These are phyloP conservation scores for Vandiemenella viatica DNA, from an alignment of 2,888 invertebrate genomes.

Conservation along the genomic window DNA sequence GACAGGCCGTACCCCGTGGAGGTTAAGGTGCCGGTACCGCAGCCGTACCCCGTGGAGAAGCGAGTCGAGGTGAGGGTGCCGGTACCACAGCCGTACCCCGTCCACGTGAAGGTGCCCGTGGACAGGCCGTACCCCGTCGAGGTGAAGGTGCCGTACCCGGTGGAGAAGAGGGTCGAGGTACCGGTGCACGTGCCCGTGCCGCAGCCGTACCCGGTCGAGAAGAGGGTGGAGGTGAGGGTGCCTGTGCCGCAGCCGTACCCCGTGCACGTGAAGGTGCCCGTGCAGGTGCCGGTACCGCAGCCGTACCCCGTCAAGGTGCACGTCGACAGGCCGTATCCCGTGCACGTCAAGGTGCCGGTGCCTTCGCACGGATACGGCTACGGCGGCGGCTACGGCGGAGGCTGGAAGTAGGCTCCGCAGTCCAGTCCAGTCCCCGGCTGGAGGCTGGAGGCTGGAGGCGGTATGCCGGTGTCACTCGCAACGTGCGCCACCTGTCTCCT, in stretches of 20 bases:
- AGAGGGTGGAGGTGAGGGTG: constrained; percentile 24
- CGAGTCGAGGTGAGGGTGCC: constrained; percentile 31
- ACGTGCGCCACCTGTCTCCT: no score
- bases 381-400: no score
- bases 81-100: constrained; percentile 40
- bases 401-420: no score
- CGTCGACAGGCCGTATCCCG: constrained; percentile 38
- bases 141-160: constrained; percentile 28
- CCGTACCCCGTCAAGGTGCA: constrained; percentile 37
- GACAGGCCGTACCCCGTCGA: constrained; percentile 19
- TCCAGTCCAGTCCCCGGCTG: no score
- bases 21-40: constrained; percentile 7
- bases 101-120: constrained; percentile 48
- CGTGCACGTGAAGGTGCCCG: constrained; percentile 27
- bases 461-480: no score
- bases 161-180: constrained; percentile 24
- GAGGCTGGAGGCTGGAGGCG: no score
- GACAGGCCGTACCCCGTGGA: constrained; percentile 43
- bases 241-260: constrained; percentile 29
- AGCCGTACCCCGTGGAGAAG: constrained; percentile 36
- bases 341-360: constrained; percentile 23
- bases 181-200: constrained; percentile 47
- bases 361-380: no score
- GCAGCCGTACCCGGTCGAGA: constrained; percentile 29
- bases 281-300: constrained; percentile 23